Evolutionary conservation across 2,888 invertebrate genomes (phyloP), one percentile per base, ranked within the genome.

Genomic region (Hartigia nigra): DNA sequence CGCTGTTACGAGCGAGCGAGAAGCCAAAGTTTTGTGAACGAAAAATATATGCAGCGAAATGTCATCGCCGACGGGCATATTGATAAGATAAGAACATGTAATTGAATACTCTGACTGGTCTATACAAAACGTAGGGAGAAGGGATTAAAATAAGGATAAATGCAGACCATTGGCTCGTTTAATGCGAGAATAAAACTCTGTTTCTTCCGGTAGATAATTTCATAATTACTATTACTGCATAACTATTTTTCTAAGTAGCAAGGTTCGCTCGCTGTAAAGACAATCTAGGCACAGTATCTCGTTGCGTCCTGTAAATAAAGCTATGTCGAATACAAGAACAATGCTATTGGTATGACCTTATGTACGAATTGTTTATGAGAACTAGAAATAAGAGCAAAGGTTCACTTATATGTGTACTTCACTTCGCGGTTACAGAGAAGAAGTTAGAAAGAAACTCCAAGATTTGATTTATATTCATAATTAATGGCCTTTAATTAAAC

Each of bases 221-320:
- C 55, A 81, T 81, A 82, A 77, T 81, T 70, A 83, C n/a, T 80
- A 82, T 78, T 82, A 79, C 80, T 76, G 80, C 81, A 80, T 82
- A 84, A 82, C 79, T 85, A 85, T 85, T 85, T 85, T 86, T 86
- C 84, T 83, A 85, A 83, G 82, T 87, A 86, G 82, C 79, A 83
- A 55, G 55, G 23, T 55, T 55, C 55, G 81, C 83, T 85, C 84
- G 84, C 85, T 87, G 85, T 83, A 83, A 86, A 85, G 88, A 88
- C 87, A 89, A 89, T 89, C 88, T 84, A 83, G 84, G 23, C 55
- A 55, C 55, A 55, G 23, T 86, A 81, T 88, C 86, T 87, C 84
- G 83, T 88, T 89, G 88, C 88, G 88, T 89, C 88, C 87, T 87
- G 84, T 82, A 86, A 81, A 84, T 84, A 86, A 83, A 85, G 81